These are phyloP conservation scores for Heliconius eleuchia DNA, from an alignment of 1,140 invertebrate genomes.

Conservation along the genomic window DNA sequence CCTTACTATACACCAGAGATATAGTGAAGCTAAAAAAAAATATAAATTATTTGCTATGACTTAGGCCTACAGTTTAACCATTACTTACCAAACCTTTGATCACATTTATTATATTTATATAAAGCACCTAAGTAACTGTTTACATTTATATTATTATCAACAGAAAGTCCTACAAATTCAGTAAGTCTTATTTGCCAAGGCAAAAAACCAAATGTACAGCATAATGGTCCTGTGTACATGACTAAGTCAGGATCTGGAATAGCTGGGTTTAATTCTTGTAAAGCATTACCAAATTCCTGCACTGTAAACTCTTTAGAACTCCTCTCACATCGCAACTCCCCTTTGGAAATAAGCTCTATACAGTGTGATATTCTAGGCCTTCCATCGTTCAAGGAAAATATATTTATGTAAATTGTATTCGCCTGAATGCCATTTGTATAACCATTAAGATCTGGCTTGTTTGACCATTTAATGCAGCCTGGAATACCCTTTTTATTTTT, in stretches of 20 bases:
- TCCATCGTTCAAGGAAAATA: conserved; percentile 79
- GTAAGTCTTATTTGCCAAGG: conserved; percentile 88
- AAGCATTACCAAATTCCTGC: conserved; percentile 77
- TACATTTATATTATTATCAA: conserved; percentile 80
- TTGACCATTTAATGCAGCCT: conserved; percentile 83
- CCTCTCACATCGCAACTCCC: conserved; percentile 45
- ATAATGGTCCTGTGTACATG: conserved; percentile 83
- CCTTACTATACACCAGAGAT: too few relatives aligned
- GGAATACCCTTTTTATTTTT: conserved; percentile 77
- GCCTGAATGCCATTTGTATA: conserved; percentile 83
- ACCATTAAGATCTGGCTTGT: conserved; percentile 73
- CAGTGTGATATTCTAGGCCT: conserved; percentile 79
- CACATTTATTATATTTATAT: conserved; percentile 83
- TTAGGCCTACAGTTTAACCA: conserved; percentile 34
- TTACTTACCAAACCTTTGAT: conserved; percentile 87
- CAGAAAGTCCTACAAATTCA: conserved; percentile 84
- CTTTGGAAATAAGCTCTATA: conserved; percentile 61
- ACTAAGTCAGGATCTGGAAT: conserved; percentile 86
- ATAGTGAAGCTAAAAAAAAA: neutral
- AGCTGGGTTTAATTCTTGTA: conserved; percentile 72
- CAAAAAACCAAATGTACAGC: conserved; percentile 83
- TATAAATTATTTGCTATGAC: conserved; percentile 33
- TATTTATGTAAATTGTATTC: conserved; percentile 74
- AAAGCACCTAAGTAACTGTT: conserved; percentile 82
- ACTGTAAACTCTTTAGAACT: conserved; percentile 57